A percentile compares a stretch with the other conserved stretches of the same genome.
Conservation (phyloP, 1,140 invertebrate genomes). For the Tigriopus japonicus region DNA sequence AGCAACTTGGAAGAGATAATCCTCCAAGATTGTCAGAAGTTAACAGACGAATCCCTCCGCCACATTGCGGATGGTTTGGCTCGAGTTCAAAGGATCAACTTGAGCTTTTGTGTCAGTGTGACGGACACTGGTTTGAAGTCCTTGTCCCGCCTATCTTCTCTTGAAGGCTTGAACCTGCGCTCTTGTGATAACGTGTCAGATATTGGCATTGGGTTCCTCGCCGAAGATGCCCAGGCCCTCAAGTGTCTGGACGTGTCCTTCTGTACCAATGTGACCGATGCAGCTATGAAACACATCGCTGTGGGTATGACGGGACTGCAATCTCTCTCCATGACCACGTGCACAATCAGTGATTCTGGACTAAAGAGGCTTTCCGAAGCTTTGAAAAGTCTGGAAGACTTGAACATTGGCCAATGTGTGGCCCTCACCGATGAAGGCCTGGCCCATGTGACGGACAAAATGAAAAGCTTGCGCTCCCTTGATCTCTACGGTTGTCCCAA, state of each 20-base stretch:
- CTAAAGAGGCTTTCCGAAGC: constrained; percentile 56
- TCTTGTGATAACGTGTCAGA: constrained; percentile 87
- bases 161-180: constrained; percentile 70
- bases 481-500: constrained; percentile 85
- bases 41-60: constrained; percentile 71
- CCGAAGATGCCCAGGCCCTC: constrained; percentile 54
- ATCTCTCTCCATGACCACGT: constrained; percentile 67
- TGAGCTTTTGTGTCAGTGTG: constrained; percentile 81
- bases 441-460: constrained; percentile 49
- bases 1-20: constrained; percentile 52
- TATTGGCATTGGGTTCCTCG: constrained; percentile 69
- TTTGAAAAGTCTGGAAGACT: constrained; percentile 61
- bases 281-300: constrained; percentile 63
- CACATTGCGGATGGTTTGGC: constrained; percentile 58
- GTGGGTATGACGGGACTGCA: constrained; percentile 58
- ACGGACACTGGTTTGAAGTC: constrained; percentile 77
- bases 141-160: constrained; percentile 55
- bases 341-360: constrained; percentile 80
- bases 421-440: constrained; percentile 68
- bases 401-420: constrained; percentile 83
- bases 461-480: constrained; percentile 57
- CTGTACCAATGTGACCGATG: constrained; percentile 83
- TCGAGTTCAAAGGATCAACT: constrained; percentile 62
- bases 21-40: constrained; percentile 78
- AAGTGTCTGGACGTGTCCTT: constrained; percentile 73